Evolutionary conservation across 2,797 vertebrate species (phyloP).

Genomic region (Ctenosaura bakeri): DNA sequence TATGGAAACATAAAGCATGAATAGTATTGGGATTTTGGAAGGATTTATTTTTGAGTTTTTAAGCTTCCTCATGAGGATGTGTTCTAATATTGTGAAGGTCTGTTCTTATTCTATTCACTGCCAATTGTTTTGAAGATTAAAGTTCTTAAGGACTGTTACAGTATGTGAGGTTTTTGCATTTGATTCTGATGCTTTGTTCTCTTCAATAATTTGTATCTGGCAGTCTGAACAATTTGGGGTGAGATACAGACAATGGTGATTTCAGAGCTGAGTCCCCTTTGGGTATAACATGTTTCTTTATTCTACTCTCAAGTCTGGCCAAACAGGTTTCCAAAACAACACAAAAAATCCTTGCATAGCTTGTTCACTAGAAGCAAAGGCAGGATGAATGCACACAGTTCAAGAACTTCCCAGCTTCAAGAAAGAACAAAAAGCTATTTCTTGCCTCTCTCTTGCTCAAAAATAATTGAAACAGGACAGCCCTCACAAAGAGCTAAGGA

Average conservation of each 20-base stretch:
- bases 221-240: slow-evolving; percentile 8
- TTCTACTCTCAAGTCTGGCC: not conserved
- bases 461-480: not conserved
- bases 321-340: not conserved
- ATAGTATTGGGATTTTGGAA: slow-evolving; percentile 5
- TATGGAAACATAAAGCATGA: not conserved
- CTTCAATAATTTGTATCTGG: slow-evolving; percentile 16
- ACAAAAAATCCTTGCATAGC: not conserved
- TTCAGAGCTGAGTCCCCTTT: not conserved
- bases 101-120: not conserved
- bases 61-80: not conserved
- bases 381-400: not conserved
- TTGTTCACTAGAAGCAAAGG: not conserved
- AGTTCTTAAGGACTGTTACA: slow-evolving; percentile 11
- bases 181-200: not conserved
- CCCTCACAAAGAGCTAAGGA: not conserved
- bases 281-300: not conserved
- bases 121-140: not conserved
- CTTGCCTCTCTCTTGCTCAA: not conserved
- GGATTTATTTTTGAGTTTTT: not conserved
- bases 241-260: not conserved
- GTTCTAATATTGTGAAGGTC: slow-evolving; percentile 5
- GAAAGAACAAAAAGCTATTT: not conserved
- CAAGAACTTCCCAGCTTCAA: not conserved
- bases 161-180: slow-evolving; percentile 21